Percentiles rank a stretch among this genome's conserved stretches.
phyloP scores from a whole-genome alignment of 2,888 invertebrate genomes.

The Parnassius glacialis region DNA sequence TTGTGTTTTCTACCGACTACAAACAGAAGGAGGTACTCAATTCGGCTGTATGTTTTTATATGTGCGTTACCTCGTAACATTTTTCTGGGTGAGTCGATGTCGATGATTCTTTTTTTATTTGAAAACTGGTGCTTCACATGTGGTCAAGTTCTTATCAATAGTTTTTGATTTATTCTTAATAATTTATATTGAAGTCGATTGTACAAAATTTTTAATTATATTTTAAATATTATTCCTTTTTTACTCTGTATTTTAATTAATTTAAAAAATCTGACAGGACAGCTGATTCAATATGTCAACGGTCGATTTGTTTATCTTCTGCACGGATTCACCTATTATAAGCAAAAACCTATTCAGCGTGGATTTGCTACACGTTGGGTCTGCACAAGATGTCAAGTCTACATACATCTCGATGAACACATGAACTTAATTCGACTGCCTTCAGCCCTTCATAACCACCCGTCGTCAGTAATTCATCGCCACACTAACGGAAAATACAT shows the following conservation, averaged over 20 bases:
- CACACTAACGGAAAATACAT: slow-evolving; percentile 36
- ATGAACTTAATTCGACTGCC: slow-evolving; percentile 30
- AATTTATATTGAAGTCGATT: too few species aligned
- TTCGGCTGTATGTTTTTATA: too few species aligned
- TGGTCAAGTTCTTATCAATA: too few species aligned
- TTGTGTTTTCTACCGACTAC: too few species aligned
- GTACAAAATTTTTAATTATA: too few species aligned
- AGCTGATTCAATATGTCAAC: slow-evolving; percentile 29
- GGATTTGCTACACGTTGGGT: slow-evolving; percentile 36
- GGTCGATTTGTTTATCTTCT: slow-evolving; percentile 37
- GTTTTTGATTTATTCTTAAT: too few species aligned
- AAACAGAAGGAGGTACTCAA: too few species aligned
- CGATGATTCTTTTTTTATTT: too few species aligned
- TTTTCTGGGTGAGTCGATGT: too few species aligned
- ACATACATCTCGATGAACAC: slow-evolving; percentile 28
- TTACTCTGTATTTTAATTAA: not conserved
- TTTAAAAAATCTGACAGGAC: slow-evolving; percentile 1
- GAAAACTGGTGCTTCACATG: too few species aligned
- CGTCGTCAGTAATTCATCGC: slow-evolving; percentile 26
- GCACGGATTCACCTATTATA: slow-evolving; percentile 43
- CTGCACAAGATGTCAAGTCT: slow-evolving; percentile 29
- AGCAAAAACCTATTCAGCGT: slow-evolving; percentile 32
- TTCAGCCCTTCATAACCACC: slow-evolving; percentile 38
- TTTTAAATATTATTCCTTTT: too few species aligned
- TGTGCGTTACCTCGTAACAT: too few species aligned